Percentiles rank a stretch among this genome's conserved stretches.
Conservation (phyloP, 2,888 invertebrate species). For the Mantis religiosa region DNA sequence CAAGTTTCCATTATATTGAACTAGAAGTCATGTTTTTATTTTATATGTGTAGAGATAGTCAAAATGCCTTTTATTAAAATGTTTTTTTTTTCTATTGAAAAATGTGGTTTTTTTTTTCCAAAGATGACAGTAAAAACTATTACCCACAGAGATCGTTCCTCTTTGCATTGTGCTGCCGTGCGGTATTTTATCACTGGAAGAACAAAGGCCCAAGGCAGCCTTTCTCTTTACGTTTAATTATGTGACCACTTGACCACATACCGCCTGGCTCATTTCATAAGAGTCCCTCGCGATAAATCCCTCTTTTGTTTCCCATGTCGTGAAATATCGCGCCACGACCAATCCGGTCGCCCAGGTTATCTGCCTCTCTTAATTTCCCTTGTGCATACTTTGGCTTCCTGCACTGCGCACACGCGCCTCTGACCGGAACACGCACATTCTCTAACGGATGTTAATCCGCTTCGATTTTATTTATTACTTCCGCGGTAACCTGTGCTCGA, state of each 20-base stretch:
- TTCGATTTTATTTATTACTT: neutral
- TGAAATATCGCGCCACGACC: neutral
- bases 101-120: too few relatives aligned
- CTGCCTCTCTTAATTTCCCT: conserved; percentile 3
- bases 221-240: neutral
- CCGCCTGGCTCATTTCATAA: neutral
- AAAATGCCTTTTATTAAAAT: too few relatives aligned
- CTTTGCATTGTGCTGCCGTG: neutral
- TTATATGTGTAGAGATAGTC: too few relatives aligned
- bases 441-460: neutral
- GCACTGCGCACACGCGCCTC: neutral
- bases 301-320: neutral
- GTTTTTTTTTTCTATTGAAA: too few relatives aligned
- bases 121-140: too few relatives aligned
- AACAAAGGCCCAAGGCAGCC: neutral
- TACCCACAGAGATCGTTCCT: neutral
- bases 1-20: too few relatives aligned
- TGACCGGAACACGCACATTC: neutral
- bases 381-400: neutral
- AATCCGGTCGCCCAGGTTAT: neutral
- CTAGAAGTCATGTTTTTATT: too few relatives aligned
- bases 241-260: neutral
- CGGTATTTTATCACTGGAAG: neutral
- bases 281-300: neutral
- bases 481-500: neutral